These are phyloP conservation scores for Samia ricini DNA, from an alignment of 1,140 invertebrate species.

Conservation along the genomic window DNA sequence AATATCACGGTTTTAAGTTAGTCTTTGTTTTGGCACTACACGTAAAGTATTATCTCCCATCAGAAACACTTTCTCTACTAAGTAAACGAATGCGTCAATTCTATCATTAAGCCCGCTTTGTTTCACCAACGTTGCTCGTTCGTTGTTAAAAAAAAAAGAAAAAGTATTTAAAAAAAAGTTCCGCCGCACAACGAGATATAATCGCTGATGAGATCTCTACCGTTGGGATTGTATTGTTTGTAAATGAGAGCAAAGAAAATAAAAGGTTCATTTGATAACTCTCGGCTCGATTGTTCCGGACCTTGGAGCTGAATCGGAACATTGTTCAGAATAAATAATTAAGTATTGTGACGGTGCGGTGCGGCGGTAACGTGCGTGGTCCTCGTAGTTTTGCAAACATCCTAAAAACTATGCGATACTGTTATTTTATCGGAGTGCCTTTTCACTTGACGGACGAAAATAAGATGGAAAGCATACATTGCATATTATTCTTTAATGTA, in stretches of 20 bases:
- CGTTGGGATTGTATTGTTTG: constrained; percentile 41
- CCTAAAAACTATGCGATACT: background rate
- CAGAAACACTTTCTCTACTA: constrained; percentile 19
- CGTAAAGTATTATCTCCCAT: constrained; percentile 2
- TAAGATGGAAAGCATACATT: too few species aligned
- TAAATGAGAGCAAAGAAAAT: constrained; percentile 43
- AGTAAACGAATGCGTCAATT: constrained; percentile 19
- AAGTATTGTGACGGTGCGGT: background rate
- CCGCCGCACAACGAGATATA: constrained; percentile 28
- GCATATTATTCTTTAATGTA: too few species aligned
- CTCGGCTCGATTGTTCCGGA: constrained; percentile 30
- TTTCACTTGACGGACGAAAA: too few species aligned
- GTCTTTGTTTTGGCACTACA: constrained; percentile 4
- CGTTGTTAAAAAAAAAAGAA: constrained; percentile 7
- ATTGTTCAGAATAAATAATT: constrained; percentile 14
- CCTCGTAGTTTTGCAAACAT: background rate
- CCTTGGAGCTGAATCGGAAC: constrained; percentile 19
- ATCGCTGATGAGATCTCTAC: constrained; percentile 42
- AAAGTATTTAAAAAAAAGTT: constrained; percentile 23
- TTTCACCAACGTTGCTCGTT: constrained; percentile 27
- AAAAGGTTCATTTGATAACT: constrained; percentile 35
- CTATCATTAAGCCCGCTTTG: constrained; percentile 33
- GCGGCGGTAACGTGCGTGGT: background rate
- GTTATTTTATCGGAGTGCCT: too few species aligned
- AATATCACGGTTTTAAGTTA: background rate